Base-by-base conservation (phyloP, 2,113 vertebrate species). In the Myrmecobius fasciatus region DNA sequence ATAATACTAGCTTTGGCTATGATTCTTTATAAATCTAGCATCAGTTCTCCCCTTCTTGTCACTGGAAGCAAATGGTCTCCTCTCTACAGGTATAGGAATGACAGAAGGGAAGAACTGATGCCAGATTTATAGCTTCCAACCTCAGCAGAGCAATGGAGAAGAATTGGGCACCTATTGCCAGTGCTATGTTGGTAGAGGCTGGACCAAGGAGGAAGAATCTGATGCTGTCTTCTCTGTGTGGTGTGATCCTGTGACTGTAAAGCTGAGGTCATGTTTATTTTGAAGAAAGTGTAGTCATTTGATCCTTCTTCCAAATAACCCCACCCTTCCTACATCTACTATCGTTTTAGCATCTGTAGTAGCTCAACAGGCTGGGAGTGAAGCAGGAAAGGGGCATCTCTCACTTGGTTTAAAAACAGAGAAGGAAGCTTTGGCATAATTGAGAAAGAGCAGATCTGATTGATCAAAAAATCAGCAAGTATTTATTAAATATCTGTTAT, bases 321-420 rank as follows among this genome's bases (percentile, higher is more conserved):
- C 53, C 0, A 0, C 97, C 43, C 88, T 93, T 94, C 90, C 94
- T 89, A 88, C 5, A 0, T 0, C 91, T 92, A 12, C 96, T 91
- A 75, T 94, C 94, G 91, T 49, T 89, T 46, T 90, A 48, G 89
- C 46, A 90, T 90, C 48, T 90, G 67, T 43, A 20, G 36, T 83
- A 10, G 47, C 47, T 43, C 25, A 31, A 90, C 48, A 90, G 47
- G 2, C 48, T 51, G 48, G 47, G 47, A n/a, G 0, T 0, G 0
- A 28, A 46, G 12, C 14, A 67, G n/a, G 20, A n/a, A 83, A 83
- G 20, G 67, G n/a, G 20, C 17, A 83, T 43, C n/a, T 83, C 36
- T 83, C 20, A 17, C 20, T 83, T 43, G 67, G 1, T 83, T 83
- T 83, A 43, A n/a, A 83, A 83, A 20, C 20, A 83, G n/a, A 8